Evolutionary conservation across 2,113 vertebrate species (phyloP).

Genomic region (Melospiza melodia): DNA sequence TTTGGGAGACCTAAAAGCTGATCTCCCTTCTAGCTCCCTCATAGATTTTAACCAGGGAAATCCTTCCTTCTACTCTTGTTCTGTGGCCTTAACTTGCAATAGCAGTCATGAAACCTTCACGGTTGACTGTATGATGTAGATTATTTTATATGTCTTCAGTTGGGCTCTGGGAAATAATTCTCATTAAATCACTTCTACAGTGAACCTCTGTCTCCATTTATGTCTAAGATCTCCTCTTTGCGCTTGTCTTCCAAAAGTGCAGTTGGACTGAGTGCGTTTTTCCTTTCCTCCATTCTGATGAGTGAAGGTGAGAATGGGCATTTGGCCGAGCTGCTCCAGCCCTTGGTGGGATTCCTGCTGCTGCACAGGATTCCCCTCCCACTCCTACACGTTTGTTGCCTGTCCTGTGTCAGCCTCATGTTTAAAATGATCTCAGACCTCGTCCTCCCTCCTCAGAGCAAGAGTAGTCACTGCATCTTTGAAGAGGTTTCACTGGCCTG

Average conservation of each 20-base stretch:
- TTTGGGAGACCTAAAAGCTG: background rate
- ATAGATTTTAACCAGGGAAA: background rate
- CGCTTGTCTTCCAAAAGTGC: background rate
- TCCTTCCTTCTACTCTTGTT: background rate
- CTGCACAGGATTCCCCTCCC: background rate
- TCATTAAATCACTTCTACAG: background rate
- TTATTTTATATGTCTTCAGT: background rate
- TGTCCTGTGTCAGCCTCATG: background rate
- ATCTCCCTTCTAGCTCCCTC: background rate
- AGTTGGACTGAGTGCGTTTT: background rate
- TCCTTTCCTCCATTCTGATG: background rate
- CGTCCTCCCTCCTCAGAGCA: background rate
- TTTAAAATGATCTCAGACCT: background rate
- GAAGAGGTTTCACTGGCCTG: background rate
- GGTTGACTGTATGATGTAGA: background rate
- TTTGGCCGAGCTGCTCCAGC: background rate
- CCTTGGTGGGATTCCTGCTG: background rate
- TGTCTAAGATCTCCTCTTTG: background rate
- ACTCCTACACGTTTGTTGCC: accelerated
- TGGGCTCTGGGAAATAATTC: background rate
- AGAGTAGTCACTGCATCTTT: background rate
- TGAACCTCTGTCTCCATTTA: background rate
- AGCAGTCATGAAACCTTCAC: accelerated
- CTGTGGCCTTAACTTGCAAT: background rate
- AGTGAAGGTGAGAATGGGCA: background rate